Evolutionary conservation across 2,113 vertebrate genomes (phyloP).

Genomic region (Cinclus mexicanus): DNA sequence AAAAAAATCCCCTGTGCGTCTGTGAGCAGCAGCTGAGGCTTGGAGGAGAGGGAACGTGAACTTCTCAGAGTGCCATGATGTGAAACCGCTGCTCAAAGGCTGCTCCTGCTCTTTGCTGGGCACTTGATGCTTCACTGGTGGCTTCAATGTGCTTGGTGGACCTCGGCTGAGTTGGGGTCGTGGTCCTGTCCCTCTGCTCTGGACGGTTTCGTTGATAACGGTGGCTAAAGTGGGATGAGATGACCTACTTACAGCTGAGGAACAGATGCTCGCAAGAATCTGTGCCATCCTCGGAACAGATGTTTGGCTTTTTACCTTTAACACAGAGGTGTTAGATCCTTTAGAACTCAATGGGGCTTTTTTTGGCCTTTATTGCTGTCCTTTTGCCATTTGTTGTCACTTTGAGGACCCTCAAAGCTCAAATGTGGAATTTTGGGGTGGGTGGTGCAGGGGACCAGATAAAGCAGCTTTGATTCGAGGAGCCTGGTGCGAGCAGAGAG

Average conservation of each 20-base stretch:
- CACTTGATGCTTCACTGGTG: not conserved
- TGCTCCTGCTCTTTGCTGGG: not conserved
- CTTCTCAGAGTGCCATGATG: not conserved
- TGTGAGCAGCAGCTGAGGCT: not conserved
- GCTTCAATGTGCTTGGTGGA: not conserved
- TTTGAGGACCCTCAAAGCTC: not conserved
- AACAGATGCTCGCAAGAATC: conserved; percentile 37
- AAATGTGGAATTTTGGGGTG: not conserved
- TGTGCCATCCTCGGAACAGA: conserved; percentile 37
- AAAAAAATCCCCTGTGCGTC: fast-evolving
- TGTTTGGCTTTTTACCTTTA: conserved; percentile 44
- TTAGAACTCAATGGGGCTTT: not conserved
- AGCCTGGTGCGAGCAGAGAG: not conserved
- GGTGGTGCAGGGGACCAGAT: not conserved
- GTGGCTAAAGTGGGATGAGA: conserved; percentile 20
- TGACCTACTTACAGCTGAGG: conserved; percentile 51
- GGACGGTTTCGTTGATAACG: not conserved
- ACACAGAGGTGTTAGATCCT: conserved; percentile 11
- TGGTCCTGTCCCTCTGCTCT: not conserved
- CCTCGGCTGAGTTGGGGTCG: not conserved
- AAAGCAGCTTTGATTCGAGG: not conserved
- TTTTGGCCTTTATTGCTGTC: conserved; percentile 7
- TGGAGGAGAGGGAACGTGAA: not conserved
- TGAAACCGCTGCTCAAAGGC: not conserved
- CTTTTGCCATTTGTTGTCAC: conserved; percentile 11